phyloP scores from a whole-genome alignment of 2,113 vertebrate genomes.

The Campylomormyrus numenius region DNA sequence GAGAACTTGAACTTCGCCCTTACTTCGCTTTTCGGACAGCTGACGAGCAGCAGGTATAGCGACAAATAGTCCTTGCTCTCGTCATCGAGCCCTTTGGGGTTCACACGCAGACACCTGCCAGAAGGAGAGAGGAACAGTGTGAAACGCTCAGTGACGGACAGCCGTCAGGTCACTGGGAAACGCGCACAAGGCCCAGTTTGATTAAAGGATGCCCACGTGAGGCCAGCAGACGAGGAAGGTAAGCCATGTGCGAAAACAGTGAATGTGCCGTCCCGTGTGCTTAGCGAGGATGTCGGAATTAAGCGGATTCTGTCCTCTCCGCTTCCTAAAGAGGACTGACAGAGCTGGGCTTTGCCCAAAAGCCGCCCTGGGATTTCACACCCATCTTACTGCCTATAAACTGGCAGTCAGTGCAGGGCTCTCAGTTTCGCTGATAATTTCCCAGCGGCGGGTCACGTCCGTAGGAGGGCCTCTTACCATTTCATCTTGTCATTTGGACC shows the following conservation, averaged over 20 bases:
- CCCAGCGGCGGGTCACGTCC: not conserved
- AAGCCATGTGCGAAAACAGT: not conserved
- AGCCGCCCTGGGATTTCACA: not conserved
- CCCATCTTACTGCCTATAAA: not conserved
- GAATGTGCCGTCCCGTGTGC: not conserved
- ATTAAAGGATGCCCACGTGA: not conserved
- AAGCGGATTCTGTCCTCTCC: not conserved
- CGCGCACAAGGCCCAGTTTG: not conserved
- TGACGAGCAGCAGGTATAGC: slow-evolving; percentile 94
- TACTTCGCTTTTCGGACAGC: slow-evolving; percentile 99
- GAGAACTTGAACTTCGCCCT: slow-evolving; percentile 99
- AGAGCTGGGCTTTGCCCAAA: not conserved
- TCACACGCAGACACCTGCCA: slow-evolving; percentile 92
- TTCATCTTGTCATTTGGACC: slow-evolving; percentile 81
- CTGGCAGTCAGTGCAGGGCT: not conserved
- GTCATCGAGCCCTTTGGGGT: slow-evolving; percentile 96
- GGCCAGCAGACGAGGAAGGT: not conserved
- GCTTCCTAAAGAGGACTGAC: not conserved
- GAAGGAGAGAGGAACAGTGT: not conserved
- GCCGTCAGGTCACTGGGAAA: not conserved
- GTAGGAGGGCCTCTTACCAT: slow-evolving; percentile 56
- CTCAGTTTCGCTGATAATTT: not conserved
- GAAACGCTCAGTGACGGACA: not conserved
- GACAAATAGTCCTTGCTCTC: slow-evolving; percentile 99
- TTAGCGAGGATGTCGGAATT: not conserved